Conservation (phyloP, 1,140 invertebrate species). For the Venustaconcha ellipsiformis region DNA sequence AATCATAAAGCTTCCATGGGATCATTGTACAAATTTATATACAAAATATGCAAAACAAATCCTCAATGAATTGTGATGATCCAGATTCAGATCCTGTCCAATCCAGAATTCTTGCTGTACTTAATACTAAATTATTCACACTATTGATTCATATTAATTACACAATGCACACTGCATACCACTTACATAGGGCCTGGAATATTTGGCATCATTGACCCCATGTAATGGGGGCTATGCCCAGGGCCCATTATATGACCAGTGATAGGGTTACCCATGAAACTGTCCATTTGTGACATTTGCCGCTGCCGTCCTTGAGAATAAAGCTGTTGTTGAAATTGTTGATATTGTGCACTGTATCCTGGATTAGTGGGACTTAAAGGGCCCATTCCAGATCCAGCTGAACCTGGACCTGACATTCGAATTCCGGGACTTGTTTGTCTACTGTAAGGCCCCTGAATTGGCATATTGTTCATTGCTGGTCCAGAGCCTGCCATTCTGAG, state of each 20-base stretch:
- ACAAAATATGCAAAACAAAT: no score
- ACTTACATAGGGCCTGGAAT: conserved; percentile 47
- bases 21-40: no score
- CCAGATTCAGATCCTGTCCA: no score
- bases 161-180: neutral
- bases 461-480: conserved; percentile 34
- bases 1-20: no score
- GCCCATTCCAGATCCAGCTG: conserved; percentile 17
- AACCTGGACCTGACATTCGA: conserved; percentile 36
- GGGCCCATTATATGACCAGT: conserved; percentile 29
- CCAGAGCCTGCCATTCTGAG: conserved; percentile 46
- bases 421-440: conserved; percentile 33
- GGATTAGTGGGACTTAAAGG: conserved; percentile 36
- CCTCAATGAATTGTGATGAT: no score
- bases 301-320: conserved; percentile 55
- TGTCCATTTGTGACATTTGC: conserved; percentile 58
- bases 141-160: no score
- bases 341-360: conserved; percentile 50
- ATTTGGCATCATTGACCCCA: conserved; percentile 52
- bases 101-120: no score
- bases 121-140: no score
- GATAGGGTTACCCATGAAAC: conserved; percentile 47
- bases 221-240: conserved; percentile 28
- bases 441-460: conserved; percentile 29
- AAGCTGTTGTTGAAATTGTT: conserved; percentile 66